These are phyloP conservation scores for Uria lomvia DNA, from an alignment of 2,113 vertebrate genomes.

Conservation along the genomic window DNA sequence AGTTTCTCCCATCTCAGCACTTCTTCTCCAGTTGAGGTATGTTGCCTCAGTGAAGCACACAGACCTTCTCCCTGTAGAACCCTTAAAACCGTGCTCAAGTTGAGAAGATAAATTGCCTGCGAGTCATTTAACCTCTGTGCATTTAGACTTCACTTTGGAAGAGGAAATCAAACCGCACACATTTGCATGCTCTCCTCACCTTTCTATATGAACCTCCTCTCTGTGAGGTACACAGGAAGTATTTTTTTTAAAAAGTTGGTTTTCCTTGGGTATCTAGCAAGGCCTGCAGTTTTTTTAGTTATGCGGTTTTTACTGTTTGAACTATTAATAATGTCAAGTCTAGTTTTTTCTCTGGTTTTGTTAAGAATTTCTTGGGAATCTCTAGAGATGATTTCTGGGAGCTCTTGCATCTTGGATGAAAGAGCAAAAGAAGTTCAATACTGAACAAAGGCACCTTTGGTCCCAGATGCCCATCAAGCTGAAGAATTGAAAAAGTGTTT, in stretches of 20 bases:
- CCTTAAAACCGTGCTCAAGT: background rate
- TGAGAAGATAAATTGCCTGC: background rate
- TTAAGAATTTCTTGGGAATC: background rate
- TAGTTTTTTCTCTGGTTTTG: background rate
- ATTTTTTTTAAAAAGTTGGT: background rate
- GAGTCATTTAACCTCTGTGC: background rate
- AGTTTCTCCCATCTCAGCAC: background rate
- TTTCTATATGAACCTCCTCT: background rate
- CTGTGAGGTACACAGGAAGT: background rate
- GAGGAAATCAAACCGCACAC: background rate
- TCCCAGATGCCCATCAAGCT: background rate
- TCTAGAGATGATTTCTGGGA: background rate
- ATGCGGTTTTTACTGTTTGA: background rate
- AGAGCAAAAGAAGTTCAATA: slow-evolving; percentile 1
- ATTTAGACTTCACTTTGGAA: background rate
- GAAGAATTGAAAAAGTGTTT: background rate
- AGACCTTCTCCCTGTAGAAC: background rate
- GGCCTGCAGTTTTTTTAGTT: background rate
- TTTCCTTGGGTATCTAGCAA: background rate
- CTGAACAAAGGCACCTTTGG: background rate
- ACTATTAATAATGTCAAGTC: background rate
- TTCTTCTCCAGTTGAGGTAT: background rate
- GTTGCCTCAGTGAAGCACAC: background rate
- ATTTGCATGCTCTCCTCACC: background rate
- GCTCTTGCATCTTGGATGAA: slow-evolving; percentile 5